Conservation (phyloP, 2,113 vertebrate species). For the Silurus asotus region DNA sequence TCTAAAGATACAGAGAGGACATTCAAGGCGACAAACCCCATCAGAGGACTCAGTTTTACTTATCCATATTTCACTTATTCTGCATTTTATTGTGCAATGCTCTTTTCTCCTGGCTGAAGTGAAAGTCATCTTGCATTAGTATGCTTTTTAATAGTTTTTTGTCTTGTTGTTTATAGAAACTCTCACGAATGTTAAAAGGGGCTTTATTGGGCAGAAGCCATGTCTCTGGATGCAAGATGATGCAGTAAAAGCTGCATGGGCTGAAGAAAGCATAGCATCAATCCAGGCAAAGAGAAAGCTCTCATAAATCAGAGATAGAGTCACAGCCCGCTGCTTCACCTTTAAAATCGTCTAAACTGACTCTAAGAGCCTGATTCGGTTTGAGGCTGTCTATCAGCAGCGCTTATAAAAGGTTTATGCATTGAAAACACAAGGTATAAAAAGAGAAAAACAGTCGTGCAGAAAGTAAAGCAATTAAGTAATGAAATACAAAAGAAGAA, state of each 20-base stretch:
- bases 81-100: conserved; percentile 28
- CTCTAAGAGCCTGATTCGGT: conserved; percentile 75
- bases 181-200: conserved; percentile 74
- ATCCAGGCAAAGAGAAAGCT: conserved; percentile 73
- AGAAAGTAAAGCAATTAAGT: not conserved
- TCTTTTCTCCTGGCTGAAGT: conserved; percentile 47
- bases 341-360: conserved; percentile 80
- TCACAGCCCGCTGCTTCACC: conserved; percentile 69
- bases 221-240: conserved; percentile 80
- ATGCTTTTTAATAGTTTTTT: conserved; percentile 60
- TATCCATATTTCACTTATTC: conserved; percentile 10
- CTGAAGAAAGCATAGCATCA: conserved; percentile 76
- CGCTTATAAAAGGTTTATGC: conserved; percentile 75
- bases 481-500: not conserved
- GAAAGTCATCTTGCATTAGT: conserved; percentile 57
- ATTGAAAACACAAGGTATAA: conserved; percentile 64
- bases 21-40: conserved; percentile 7
- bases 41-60: not conserved
- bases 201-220: conserved; percentile 74
- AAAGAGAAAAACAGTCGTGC: conserved; percentile 61
- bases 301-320: conserved; percentile 72
- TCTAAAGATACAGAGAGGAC: conserved; percentile 45
- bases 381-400: conserved; percentile 72
- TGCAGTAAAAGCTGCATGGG: conserved; percentile 74
- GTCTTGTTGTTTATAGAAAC: conserved; percentile 71